A percentile compares a stretch with the other conserved stretches of the same genome.
Evolutionary conservation across 2,888 invertebrate species (phyloP).

Genomic region (Stenodera caucasica): DNA sequence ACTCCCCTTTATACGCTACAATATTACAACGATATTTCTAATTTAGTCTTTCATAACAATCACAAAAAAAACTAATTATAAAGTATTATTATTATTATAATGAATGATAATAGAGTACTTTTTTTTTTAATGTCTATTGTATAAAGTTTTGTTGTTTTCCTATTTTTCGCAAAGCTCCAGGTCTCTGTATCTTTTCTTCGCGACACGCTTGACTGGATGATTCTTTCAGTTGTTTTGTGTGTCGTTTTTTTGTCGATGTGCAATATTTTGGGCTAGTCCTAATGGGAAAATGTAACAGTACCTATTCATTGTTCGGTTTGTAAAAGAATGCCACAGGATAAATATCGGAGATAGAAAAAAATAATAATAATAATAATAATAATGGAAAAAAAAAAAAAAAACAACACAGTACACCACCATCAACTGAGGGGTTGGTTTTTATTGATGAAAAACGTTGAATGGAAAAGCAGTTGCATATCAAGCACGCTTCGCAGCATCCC

Average conservation of each 20-base stretch:
- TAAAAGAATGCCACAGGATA: conserved; percentile 28
- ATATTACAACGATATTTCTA: not conserved
- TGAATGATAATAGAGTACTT: not conserved
- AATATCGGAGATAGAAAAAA: conserved; percentile 10
- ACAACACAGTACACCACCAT: conserved; percentile 12
- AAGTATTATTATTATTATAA: not conserved
- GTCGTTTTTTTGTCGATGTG: conserved; percentile 3
- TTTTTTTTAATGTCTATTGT: not conserved
- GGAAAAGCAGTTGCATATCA: conserved; percentile 31
- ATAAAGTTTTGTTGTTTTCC: not conserved
- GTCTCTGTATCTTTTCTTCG: conserved; percentile 18
- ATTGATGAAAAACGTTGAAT: conserved; percentile 15
- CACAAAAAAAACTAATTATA: not conserved
- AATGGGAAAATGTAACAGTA: conserved; percentile 30
- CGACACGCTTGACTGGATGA: conserved; percentile 21
- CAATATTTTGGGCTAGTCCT: conserved; percentile 9
- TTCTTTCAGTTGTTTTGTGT: conserved; percentile 9
- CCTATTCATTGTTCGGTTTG: conserved; percentile 23
- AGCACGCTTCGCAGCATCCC: conserved; percentile 26
- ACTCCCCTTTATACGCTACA: not conserved
- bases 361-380: no score
- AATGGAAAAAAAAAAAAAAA: not conserved
- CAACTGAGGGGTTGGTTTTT: conserved; percentile 16
- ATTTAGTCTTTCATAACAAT: not conserved
- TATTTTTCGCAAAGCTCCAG: not conserved